These are phyloP conservation scores for Ophraella communa DNA, from an alignment of 2,888 invertebrate genomes.

Conservation along the genomic window DNA sequence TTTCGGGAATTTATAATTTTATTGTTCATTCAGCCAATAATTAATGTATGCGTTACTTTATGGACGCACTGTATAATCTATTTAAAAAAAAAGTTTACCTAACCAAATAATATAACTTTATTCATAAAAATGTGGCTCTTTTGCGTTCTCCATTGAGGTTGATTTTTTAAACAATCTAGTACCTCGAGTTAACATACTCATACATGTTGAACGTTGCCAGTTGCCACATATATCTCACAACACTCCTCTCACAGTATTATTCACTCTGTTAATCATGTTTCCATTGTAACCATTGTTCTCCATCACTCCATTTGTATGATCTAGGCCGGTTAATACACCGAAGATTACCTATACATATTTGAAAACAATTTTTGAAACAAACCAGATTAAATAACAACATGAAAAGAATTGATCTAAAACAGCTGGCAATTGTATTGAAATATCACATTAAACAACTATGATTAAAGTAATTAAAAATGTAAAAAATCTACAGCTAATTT, in stretches of 20 bases:
- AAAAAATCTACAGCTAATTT: no score
- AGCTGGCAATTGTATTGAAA: no score
- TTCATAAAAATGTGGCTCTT: not conserved
- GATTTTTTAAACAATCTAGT: not conserved
- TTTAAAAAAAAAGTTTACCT: no score
- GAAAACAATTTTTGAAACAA: not conserved
- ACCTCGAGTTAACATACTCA: not conserved
- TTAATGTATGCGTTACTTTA: no score
- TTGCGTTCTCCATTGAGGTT: not conserved
- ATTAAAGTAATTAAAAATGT: no score
- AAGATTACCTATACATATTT: not conserved
- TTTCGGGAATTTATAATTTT: no score
- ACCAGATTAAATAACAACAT: not conserved
- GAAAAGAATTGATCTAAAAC: no score
- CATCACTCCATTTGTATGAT: constrained; percentile 54
- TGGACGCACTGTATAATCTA: no score
- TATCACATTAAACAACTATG: no score
- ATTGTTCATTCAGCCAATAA: no score
- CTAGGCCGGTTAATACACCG: not conserved
- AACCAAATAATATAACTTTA: no score
- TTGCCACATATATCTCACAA: constrained; percentile 23
- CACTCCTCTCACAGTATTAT: constrained; percentile 18
- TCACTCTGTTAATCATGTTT: constrained; percentile 52
- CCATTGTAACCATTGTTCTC: constrained; percentile 51
- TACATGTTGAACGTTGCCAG: constrained; percentile 24